These are phyloP conservation scores for Manacus vitellinus DNA, from an alignment of 2,113 vertebrate genomes.

Conservation along the genomic window DNA sequence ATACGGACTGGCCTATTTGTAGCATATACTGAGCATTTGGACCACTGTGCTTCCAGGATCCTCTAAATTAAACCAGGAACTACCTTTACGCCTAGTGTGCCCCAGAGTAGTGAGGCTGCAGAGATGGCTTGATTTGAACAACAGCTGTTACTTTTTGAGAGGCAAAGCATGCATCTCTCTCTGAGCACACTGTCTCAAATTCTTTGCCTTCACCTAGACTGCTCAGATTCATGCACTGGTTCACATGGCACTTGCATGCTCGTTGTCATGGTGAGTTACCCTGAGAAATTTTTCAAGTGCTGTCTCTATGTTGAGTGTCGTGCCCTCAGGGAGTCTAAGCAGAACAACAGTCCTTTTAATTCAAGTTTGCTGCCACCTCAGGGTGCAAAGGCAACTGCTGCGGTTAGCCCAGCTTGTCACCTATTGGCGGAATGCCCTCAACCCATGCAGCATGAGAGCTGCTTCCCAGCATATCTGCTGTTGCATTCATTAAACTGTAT, in stretches of 20 bases:
- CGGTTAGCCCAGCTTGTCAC: neutral
- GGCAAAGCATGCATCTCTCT: neutral
- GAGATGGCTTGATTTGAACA: neutral
- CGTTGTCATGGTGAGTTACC: neutral
- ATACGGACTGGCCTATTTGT: neutral
- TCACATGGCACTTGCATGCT: neutral
- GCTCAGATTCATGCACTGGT: neutral
- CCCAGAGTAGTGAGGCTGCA: neutral
- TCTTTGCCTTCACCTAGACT: neutral
- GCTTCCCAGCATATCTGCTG: neutral
- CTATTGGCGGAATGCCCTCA: neutral
- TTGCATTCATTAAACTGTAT: neutral
- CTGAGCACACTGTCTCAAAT: neutral
- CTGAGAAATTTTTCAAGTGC: neutral
- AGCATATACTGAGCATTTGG: neutral
- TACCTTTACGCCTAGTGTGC: neutral
- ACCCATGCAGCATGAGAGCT: accelerated
- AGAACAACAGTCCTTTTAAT: neutral
- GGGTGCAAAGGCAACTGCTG: neutral
- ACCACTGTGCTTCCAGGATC: neutral
- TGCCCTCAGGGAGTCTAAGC: neutral
- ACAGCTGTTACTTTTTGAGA: neutral
- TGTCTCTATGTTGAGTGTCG: neutral
- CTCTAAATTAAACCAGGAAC: neutral
- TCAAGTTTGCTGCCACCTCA: neutral